Evolutionary conservation across 2,888 invertebrate genomes (phyloP).

Genomic region (Lampropteryx suffumata): DNA sequence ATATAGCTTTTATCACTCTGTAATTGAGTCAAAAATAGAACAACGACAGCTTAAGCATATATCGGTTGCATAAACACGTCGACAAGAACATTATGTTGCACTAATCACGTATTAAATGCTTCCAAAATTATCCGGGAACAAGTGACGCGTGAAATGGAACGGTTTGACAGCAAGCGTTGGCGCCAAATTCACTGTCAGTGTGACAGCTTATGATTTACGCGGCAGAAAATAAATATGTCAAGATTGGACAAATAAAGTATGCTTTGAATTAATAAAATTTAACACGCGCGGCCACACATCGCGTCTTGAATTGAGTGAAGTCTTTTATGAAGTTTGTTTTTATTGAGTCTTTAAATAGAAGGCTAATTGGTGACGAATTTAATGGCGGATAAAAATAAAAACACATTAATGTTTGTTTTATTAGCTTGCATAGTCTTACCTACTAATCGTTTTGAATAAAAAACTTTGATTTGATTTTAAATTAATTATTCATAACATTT

Average conservation of each 20-base stretch:
- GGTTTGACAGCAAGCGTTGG: conserved; percentile 51
- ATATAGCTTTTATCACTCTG: conserved; percentile 36
- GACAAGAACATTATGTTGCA: conserved; percentile 49
- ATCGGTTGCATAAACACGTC: conserved; percentile 56
- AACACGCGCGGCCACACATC: conserved; percentile 62
- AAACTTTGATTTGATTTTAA: no score
- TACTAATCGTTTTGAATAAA: no score
- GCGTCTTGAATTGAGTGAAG: conserved; percentile 42
- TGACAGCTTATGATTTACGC: conserved; percentile 68
- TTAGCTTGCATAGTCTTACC: no score
- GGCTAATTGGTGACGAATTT: conserved; percentile 41
- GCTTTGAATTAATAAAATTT: conserved; percentile 62
- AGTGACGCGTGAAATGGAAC: conserved; percentile 45
- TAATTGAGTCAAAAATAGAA: conserved; percentile 42
- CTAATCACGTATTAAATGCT: conserved; percentile 56
- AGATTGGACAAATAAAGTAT: conserved; percentile 52
- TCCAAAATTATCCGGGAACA: conserved; percentile 44
- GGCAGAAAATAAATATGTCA: conserved; percentile 60
- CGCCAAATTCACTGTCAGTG: conserved; percentile 67
- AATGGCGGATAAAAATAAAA: conserved; percentile 33
- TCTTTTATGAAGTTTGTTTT: conserved; percentile 30
- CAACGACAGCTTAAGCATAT: conserved; percentile 39
- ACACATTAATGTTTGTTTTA: conserved; percentile 10
- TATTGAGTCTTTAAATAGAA: conserved; percentile 34
- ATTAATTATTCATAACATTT: no score